These are phyloP conservation scores for Alcis repandata DNA, from an alignment of 2,888 invertebrate species.

Conservation along the genomic window DNA sequence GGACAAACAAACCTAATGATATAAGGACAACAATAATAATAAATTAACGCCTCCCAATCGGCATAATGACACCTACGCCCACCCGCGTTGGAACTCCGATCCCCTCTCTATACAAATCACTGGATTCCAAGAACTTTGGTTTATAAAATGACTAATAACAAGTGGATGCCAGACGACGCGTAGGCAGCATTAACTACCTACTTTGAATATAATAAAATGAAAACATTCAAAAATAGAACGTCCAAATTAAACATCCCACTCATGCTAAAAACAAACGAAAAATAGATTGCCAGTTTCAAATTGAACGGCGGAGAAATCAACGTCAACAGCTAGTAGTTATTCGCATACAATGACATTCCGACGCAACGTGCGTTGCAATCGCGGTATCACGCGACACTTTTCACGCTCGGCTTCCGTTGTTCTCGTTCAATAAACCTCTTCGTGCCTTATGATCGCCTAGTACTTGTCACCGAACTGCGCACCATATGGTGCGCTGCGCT, in stretches of 20 bases:
- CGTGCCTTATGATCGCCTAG: slow-evolving; percentile 70
- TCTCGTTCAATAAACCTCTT: slow-evolving; percentile 63
- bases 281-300: slow-evolving; percentile 22
- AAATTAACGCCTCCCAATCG: slow-evolving; percentile 82
- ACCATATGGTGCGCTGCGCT: slow-evolving; percentile 50
- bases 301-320: slow-evolving; percentile 27
- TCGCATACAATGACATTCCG: slow-evolving; percentile 47
- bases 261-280: slow-evolving; percentile 3
- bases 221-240: slow-evolving; percentile 18
- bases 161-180: slow-evolving; percentile 24
- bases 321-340: slow-evolving; percentile 40
- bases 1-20: slow-evolving; percentile 47
- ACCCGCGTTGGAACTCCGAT: slow-evolving; percentile 61
- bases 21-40: slow-evolving; percentile 64
- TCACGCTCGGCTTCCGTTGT: slow-evolving; percentile 59
- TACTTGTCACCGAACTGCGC: slow-evolving; percentile 77
- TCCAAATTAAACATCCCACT: slow-evolving; percentile 9
- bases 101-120: slow-evolving; percentile 71
- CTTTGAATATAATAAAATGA: slow-evolving; percentile 1
- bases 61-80: slow-evolving; percentile 68
- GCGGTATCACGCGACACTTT: slow-evolving; percentile 56
- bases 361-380: slow-evolving; percentile 44
- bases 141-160: slow-evolving; percentile 47
- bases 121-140: slow-evolving; percentile 68
- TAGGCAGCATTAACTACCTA: slow-evolving; percentile 28